Base-by-base conservation (phyloP, 2,797 vertebrate species). In the Meda fulgida region DNA sequence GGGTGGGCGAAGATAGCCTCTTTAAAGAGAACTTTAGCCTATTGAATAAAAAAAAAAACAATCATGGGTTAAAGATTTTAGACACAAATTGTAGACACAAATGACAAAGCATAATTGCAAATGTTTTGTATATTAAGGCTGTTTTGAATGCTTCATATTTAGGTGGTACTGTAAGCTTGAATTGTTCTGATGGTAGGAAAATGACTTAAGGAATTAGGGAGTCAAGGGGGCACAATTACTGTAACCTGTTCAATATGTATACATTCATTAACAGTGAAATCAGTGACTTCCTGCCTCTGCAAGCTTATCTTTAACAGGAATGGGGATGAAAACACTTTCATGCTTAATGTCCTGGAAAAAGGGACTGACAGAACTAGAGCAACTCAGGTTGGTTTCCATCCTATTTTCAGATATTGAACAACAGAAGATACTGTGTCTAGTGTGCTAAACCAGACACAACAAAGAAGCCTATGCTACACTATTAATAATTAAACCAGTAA, bases 21-120 rank as follows among this genome's bases (percentile, higher is more conserved):
- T 71, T 81, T 91, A 85, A 95, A 94, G 81, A 96, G 92, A 6
- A 92, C 91, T 91, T 91, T 92, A 79, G 95, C 95, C 96, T 96
- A 85, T 7, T 85, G 46, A 91, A 78, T 86, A 18, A 70, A 43
- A 46, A 70, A 43, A 46, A 72, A 29, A 18, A 38, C 29, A 55
- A 36, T 58, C 51, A 76, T 34, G 21, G 21, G 13, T n/a, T 55
- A n/a, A 36, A 38, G n/a, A 43, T 26, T 40, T 29, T 29, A n/a
- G n/a, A n/a, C n/a, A n/a, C n/a, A n/a, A n/a, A 60, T 0, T 40
- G 29, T 60, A 2, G 8, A 60, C 5, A 63, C 13, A 63, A 29
- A 19, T 36, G 19, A 36, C 19, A 21, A 36, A 8, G 60, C 29
- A 66, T 66, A 0, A 29, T 19, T 36, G 29, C 34, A 36, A 31